Base-by-base conservation (phyloP, 2,888 invertebrate species). In the Diarsia brunnea region DNA sequence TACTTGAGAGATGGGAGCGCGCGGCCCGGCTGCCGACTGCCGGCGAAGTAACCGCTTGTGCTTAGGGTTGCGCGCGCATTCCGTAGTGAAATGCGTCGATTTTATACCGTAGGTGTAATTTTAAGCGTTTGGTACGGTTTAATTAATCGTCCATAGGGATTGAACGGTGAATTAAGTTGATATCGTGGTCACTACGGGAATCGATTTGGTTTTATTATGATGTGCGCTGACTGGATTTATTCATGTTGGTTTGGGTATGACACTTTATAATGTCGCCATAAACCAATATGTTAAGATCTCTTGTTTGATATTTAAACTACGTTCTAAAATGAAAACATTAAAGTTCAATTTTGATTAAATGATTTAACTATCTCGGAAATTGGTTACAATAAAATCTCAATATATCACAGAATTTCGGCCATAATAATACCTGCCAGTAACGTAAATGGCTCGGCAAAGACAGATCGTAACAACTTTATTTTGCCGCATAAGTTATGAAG, bases 1-100 rank as follows among this genome's bases (percentile, higher is more conserved):
- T 94, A 94, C 92, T 90, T 93, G 87, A 87, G 82, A 91, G 88
- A 83, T 90, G 87, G 89, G 93, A 92, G 94, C 96, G 96, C 95
- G 96, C 92, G 90, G 94, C 96, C 96, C 94, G 94, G 96, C 95
- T 95, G 95, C 92, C 88, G 86, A 96, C 96, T 96, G 94, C 95
- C 96, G 96, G 95, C 95, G 93, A 89, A 95, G 94, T 96, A 93
- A 88, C 75, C 89, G 86, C 89, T 85, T 92, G 90, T 89, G 93
- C 90, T 92, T 87, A 70, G 85, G 70, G 76, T 73, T 95, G 96
- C 96, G 96, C 96, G 96, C 96, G 96, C 96, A 96, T 83, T 80
- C 83, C 65, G 83, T 88, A 86, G 85, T 84, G 91, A 91, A 90
- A 92, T 92, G 90, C 91, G 93, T 93, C 93, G 93, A 94, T 94